These are phyloP conservation scores for Coluber constrictor DNA, from an alignment of 2,797 vertebrate genomes.

Conservation along the genomic window DNA sequence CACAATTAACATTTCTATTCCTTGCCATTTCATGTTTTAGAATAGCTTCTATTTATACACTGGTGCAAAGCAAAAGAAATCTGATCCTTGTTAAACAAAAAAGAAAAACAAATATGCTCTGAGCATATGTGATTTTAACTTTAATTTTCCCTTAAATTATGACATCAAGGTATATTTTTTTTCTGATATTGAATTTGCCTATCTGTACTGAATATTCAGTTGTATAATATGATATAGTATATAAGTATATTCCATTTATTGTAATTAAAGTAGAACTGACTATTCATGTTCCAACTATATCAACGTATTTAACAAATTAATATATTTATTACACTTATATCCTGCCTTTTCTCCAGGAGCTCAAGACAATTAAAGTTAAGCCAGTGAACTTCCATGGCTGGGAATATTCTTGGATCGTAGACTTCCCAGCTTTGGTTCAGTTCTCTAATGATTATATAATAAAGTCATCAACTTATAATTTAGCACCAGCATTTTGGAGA, in stretches of 20 bases:
- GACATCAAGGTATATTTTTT: not conserved
- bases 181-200: not conserved
- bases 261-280: not conserved
- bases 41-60: not conserved
- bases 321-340: not conserved
- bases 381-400: not conserved
- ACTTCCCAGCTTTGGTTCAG: not conserved
- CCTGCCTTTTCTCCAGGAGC: not conserved
- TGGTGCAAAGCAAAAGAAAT: not conserved
- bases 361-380: not conserved
- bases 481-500: not conserved
- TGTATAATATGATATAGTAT: not conserved
- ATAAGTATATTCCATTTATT: not conserved
- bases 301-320: not conserved
- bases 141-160: not conserved
- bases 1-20: not conserved
- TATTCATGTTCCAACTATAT: not conserved
- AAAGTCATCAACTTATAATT: not conserved
- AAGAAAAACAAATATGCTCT: not conserved
- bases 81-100: not conserved
- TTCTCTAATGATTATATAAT: not conserved
- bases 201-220: not conserved
- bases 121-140: not conserved
- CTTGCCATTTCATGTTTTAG: not conserved
- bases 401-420: not conserved